These are phyloP conservation scores for Rhabditoides inermis DNA, from an alignment of 2,888 invertebrate species.

Conservation along the genomic window DNA sequence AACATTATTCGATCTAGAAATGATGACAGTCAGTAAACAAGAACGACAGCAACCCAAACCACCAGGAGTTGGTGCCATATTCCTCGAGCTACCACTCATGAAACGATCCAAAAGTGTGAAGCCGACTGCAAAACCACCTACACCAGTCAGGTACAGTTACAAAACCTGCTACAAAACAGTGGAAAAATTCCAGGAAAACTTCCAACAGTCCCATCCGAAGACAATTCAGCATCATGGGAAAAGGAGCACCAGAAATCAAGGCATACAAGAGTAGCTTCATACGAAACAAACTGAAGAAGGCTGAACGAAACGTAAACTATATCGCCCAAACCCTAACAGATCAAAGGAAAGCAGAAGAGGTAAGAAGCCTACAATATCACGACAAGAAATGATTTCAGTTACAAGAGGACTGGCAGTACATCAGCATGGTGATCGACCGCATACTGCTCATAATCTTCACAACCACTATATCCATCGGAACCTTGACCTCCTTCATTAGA, in stretches of 20 bases:
- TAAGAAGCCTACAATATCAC: slow-evolving; percentile 4
- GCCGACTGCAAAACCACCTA: neutral
- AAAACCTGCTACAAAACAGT: neutral
- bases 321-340: slow-evolving; percentile 38
- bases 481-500: no score
- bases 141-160: neutral
- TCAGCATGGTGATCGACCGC: no score
- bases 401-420: no score
- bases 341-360: slow-evolving; percentile 34
- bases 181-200: neutral
- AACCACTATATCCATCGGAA: slow-evolving; percentile 26
- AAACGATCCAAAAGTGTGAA: slow-evolving; percentile 25
- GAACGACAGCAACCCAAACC: slow-evolving; percentile 16
- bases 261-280: no score
- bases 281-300: slow-evolving; percentile 23
- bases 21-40: slow-evolving; percentile 6
- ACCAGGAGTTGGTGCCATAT: slow-evolving; percentile 11
- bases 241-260: slow-evolving; percentile 9
- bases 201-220: neutral
- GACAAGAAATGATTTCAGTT: slow-evolving; percentile 2
- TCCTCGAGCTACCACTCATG: slow-evolving; percentile 26
- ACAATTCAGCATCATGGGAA: neutral
- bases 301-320: slow-evolving; percentile 45
- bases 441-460: slow-evolving; percentile 41
- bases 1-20: slow-evolving; percentile 29